These are phyloP conservation scores for Mesochorus sp. DNA, from an alignment of 2,888 invertebrate genomes.

Conservation along the genomic window DNA sequence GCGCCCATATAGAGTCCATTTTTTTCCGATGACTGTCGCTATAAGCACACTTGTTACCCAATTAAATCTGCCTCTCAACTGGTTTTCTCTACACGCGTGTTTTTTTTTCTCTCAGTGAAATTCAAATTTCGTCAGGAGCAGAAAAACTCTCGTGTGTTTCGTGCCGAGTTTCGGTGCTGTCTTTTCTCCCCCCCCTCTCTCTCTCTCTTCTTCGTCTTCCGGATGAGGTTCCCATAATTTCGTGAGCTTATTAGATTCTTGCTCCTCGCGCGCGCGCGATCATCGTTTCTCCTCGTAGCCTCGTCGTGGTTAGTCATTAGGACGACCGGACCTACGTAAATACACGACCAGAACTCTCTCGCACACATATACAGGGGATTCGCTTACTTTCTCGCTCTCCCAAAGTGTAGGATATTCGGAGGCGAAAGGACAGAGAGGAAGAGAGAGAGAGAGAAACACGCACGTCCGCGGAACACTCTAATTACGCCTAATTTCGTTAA, in stretches of 20 bases:
- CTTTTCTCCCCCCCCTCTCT: no score
- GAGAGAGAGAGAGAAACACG: constrained; percentile 28
- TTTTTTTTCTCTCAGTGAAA: no score
- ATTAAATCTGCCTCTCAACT: no score
- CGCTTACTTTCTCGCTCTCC: constrained; percentile 33
- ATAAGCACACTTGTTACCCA: not conserved
- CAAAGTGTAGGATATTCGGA: constrained; percentile 24
- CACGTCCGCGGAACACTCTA: constrained; percentile 72
- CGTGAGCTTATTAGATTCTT: constrained; percentile 52
- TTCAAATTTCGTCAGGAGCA: no score
- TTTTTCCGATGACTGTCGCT: not conserved
- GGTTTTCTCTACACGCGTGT: no score
- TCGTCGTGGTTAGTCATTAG: constrained; percentile 73
- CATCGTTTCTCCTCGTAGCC: constrained; percentile 24
- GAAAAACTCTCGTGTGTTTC: not conserved
- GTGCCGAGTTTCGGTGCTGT: not conserved
- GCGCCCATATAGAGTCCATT: no score
- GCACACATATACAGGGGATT: constrained; percentile 15
- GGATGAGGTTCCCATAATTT: constrained; percentile 61
- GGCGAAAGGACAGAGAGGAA: not conserved
- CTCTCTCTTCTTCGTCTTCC: not conserved
- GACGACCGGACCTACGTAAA: constrained; percentile 68
- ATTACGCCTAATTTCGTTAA: constrained; percentile 81
- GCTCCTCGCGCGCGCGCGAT: constrained; percentile 48
- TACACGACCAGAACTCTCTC: constrained; percentile 64